These are phyloP conservation scores for Halcyon chelicuti DNA, from an alignment of 2,797 vertebrate genomes.

Conservation along the genomic window DNA sequence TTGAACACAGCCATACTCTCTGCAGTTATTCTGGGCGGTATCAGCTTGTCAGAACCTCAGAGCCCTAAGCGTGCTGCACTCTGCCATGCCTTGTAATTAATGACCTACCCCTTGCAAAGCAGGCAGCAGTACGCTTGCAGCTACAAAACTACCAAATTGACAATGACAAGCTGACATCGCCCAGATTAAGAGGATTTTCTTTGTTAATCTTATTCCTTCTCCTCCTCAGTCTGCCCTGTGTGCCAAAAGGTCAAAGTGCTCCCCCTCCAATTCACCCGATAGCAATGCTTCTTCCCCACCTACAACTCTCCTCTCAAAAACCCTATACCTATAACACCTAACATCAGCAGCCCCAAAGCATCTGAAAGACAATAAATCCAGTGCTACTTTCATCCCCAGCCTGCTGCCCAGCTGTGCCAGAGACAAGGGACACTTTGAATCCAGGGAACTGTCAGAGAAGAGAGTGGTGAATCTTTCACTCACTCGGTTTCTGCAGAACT, in stretches of 20 bases:
- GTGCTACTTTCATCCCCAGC: neutral
- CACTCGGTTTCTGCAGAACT: neutral
- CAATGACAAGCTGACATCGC: neutral
- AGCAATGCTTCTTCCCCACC: neutral
- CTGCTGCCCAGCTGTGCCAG: neutral
- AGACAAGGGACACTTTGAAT: neutral
- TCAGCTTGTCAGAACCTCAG: neutral
- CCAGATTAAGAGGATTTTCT: slow-evolving; percentile 5
- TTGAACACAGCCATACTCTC: neutral
- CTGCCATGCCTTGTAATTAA: neutral
- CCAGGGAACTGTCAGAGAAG: neutral
- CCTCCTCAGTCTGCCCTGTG: neutral
- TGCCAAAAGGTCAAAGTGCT: neutral
- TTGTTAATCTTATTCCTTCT: neutral
- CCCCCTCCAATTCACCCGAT: neutral
- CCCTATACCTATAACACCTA: neutral
- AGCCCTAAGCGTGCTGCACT: neutral
- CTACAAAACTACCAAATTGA: neutral
- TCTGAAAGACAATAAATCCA: neutral
- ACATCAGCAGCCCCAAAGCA: neutral
- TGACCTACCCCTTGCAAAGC: neutral
- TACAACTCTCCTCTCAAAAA: neutral
- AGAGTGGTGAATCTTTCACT: neutral
- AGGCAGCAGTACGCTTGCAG: neutral
- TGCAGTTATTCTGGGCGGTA: neutral